phyloP scores from a whole-genome alignment of 2,113 vertebrate species.

The Microcebus jonahi region DNA sequence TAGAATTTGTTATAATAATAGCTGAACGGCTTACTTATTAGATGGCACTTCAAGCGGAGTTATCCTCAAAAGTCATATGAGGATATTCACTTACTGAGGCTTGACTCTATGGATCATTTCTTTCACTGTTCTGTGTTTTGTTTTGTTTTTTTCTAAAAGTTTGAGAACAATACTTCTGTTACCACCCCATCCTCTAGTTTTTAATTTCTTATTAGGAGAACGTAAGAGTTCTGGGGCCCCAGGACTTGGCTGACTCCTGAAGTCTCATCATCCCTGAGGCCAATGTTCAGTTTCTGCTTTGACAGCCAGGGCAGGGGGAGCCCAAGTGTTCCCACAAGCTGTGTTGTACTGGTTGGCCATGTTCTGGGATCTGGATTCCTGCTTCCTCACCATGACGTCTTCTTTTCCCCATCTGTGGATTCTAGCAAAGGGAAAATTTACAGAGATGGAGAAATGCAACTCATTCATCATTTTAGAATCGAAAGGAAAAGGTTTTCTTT shows the following conservation, averaged over 20 bases:
- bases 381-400: not conserved
- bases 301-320: too few relatives aligned
- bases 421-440: not conserved
- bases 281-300: not conserved
- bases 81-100: not conserved
- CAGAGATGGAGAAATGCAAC: not conserved
- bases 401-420: not conserved
- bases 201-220: not conserved
- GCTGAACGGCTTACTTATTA: not conserved
- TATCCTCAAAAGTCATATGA: not conserved
- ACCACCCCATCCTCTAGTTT: not conserved
- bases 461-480: not conserved
- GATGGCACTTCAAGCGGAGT: not conserved
- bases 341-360: not conserved
- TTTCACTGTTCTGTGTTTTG: not conserved
- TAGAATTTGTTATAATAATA: not conserved
- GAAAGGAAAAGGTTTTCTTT: not conserved
- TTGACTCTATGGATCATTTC: not conserved
- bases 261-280: not conserved
- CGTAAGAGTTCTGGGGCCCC: not conserved
- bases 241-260: not conserved
- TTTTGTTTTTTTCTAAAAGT: not conserved
- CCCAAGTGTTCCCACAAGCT: not conserved
- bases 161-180: not conserved
- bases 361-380: not conserved